Evolutionary conservation across 2,888 invertebrate genomes (phyloP), one percentile per base, ranked within the genome.

Genomic region (Stegophylla sp.): DNA sequence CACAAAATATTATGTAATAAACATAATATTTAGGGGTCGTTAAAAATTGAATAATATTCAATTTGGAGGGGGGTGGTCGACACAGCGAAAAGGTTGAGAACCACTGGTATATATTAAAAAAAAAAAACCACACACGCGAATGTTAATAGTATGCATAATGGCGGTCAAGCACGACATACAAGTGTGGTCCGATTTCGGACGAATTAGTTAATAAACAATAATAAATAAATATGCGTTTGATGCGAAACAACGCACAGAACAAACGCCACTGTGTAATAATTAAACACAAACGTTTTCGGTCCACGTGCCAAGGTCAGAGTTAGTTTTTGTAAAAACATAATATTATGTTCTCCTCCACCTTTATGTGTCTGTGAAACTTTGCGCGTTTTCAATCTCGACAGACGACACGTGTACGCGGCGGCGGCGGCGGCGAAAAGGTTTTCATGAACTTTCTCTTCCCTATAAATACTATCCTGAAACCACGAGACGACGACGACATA

Each of bases 201-300:
- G 63, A 9, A 73, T 41, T 71, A 53, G 53, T n/a, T 3, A 17
- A 51, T 26, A 69, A 26, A 41, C 43, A 12, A 43, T 20, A 20
- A 59, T 13, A 12, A 34, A 63, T 28, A 3, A 5, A 64, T n/a
- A n/a, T n/a, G n/a, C n/a, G n/a, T n/a, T n/a, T n/a, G n/a, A n/a
- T n/a, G n/a, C 5, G 5, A 1, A 48, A 45, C 9, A 63, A 51
- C 17, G n/a, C n/a, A n/a, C 63, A 41, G 56, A 73, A 20, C 41
- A 34, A 75, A 75, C 63, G 3, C 17, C 63, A 34, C 34, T 3
- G 4, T 3, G 34, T 3, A 12, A 20, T 64, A 51, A 75, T 63
- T 63, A 75, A 75, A 64, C 34, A 64, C 34, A 51, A 41, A 51
- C 63, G 17, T 75, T 63, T 51, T 34, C 34, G 63, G 34, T 34